Conservation (phyloP, 2,888 invertebrate species). For the Vesta saturnalis region DNA sequence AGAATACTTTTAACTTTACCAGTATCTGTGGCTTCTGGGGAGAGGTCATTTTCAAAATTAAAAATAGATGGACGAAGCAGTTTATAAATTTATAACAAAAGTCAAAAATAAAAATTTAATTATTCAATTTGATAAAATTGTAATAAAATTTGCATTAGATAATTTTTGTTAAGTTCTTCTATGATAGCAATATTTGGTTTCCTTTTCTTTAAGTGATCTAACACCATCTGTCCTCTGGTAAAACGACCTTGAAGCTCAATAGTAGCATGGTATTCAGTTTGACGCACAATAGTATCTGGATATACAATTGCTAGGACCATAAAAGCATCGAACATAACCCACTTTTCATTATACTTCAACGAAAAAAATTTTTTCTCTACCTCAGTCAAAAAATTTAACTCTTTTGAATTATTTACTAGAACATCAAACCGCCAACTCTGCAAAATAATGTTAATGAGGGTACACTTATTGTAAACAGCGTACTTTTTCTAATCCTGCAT, state of each 20-base stretch:
- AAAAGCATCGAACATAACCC: conserved; percentile 65
- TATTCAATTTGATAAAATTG: not conserved
- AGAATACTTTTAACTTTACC: no score
- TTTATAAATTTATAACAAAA: no score
- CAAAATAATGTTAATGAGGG: not conserved
- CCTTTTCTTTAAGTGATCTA: conserved; percentile 64
- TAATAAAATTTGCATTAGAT: not conserved
- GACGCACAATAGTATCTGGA: conserved; percentile 49
- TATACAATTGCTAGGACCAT: conserved; percentile 63
- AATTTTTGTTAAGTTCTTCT: conserved; percentile 62
- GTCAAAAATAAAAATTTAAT: not conserved
- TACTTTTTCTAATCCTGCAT: conserved; percentile 52
- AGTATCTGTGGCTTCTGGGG: no score
- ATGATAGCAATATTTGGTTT: conserved; percentile 62
- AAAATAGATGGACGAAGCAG: no score
- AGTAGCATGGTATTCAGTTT: conserved; percentile 60
- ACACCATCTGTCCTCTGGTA: conserved; percentile 73
- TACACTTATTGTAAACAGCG: conserved; percentile 53
- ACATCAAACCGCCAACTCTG: conserved; percentile 67
- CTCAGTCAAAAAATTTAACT: conserved; percentile 63
- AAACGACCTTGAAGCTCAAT: conserved; percentile 69
- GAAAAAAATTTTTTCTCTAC: conserved; percentile 59
- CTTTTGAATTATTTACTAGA: conserved; percentile 59
- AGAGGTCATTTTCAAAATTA: no score
- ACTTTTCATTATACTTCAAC: conserved; percentile 35